Base-by-base conservation (phyloP, 2,888 invertebrate species). In the Mesochorus sp. region DNA sequence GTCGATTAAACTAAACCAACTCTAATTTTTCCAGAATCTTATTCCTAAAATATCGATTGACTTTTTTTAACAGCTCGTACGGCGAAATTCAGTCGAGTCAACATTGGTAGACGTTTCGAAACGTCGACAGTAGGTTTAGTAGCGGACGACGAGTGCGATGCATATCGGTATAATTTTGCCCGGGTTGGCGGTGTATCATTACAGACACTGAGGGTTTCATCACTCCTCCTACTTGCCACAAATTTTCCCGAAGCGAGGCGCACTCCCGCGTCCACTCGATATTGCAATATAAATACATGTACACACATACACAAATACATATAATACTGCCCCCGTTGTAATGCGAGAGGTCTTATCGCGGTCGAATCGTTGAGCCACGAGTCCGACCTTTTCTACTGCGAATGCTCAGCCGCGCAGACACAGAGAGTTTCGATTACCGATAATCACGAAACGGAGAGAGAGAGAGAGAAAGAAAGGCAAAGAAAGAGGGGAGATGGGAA, bases 381-480 rank as follows among this genome's bases (percentile, higher is more conserved):
- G 39, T 19, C 26, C 53, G 49, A 71, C 78, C 70, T 59, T 66
- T 66, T 53, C 70, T 39, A 62, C 71, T 62, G 71, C 53, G 42
- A n/a, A 53, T 71, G 62, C 61, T 61, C 71, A 21, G 34, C 67
- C 28, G 71, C n/a, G n/a, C 71, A 75, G 75, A 75, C 79, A 66
- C 64, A 66, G 66, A n/a, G n/a, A 71, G 71, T 79, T 79, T 79
- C 79, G 79, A 79, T 79, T 79, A 79, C 71, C 79, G 79, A 79
- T 79, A 79, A 79, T 79, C 71, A 79, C 75, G 39, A 71, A 59
- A 51, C 49, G 49, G 28, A 34, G 37, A 57, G 34, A 21, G n/a
- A 70, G 21, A 21, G 10, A 47, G 64, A 34, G 12, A 14, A 34
- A 64, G 19, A 24, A n/a, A 19, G 28, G 4, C 3, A 62, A 31